Evolutionary conservation across 2,113 vertebrate genomes (phyloP), one percentile per base, ranked within the genome.

Genomic region (Pungitius pungitius): DNA sequence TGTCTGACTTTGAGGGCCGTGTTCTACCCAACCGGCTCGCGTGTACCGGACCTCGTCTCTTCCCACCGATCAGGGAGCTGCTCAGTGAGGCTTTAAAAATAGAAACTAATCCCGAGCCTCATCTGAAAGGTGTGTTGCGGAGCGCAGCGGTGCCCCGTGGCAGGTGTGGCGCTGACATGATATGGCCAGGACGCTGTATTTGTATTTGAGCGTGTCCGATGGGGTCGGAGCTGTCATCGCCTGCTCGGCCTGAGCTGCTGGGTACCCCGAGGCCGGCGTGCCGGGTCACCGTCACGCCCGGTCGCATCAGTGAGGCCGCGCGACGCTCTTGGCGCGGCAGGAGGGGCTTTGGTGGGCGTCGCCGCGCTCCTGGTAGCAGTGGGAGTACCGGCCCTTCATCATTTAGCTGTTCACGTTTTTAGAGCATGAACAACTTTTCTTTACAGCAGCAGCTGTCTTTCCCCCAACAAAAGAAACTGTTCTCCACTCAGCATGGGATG

Each of bases 121-220:
- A 79, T 82, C 78, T 80, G 61, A 72, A 69, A 83, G 75, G 69
- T 70, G 39, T 73, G 65, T 67, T 68, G 74, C 11, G 12, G 54
- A 83, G 85, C 76, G 76, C 83, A 45, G 69, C 69, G 26, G 69
- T 73, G 68, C 80, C 89, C 84, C 33, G 52, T 85, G 77, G 83
- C 78, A 80, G 80, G 56, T 77, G 74, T 67, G 67, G 75, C 22
- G 74, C 76, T 77, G 72, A 84, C 80, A 75, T 83, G 82, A 85
- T 85, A 85, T 73, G 84, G 64, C 18, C 22, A 81, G 75, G 70
- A 84, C 67, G 79, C n/a, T 79, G 79, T n/a, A n/a, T n/a, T 82
- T 85, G 83, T 81, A 75, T 79, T 24, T 86, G 85, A 85, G 73
- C 81, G 73, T 87, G 85, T 81, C 84, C 24, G 52, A 87, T 85